Percentiles rank a stretch among this genome's conserved stretches.
phyloP scores from a whole-genome alignment of 2,797 vertebrate species.

The Gymnoscopelus braueri region DNA sequence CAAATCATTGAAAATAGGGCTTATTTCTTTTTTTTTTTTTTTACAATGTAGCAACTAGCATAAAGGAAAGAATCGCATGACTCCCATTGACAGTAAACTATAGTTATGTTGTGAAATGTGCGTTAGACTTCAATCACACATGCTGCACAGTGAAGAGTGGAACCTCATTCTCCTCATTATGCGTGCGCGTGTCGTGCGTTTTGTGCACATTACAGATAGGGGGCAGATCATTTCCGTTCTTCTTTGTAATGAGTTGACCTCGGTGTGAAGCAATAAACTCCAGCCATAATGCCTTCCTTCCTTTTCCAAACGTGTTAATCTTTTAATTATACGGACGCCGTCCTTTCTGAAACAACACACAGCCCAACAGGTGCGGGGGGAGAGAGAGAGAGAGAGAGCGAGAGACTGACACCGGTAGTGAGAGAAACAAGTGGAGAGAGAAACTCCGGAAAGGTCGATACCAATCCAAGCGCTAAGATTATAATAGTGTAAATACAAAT shows the following conservation, averaged over 20 bases:
- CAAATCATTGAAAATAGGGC: too few relatives aligned
- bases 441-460: constrained; percentile 4
- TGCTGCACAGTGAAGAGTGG: too few relatives aligned
- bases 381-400: constrained; percentile 5
- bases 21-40: too few relatives aligned
- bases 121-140: too few relatives aligned
- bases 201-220: constrained; percentile 42
- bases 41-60: too few relatives aligned
- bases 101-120: too few relatives aligned
- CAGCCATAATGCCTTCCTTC: constrained; percentile 68
- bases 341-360: constrained; percentile 53
- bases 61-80: too few relatives aligned
- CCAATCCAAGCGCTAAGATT: constrained; percentile 12
- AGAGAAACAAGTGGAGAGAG: constrained; percentile 24
- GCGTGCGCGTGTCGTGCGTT: too few relatives aligned
- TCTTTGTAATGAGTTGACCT: constrained; percentile 69
- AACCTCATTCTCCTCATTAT: too few relatives aligned
- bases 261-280: constrained; percentile 43
- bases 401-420: constrained; percentile 2
- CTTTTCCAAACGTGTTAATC: constrained; percentile 64
- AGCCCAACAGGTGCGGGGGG: constrained; percentile 21
- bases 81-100: too few relatives aligned
- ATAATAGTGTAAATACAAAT: too few relatives aligned
- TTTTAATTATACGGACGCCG: constrained; percentile 71
- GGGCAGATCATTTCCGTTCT: constrained; percentile 64